Conservation (phyloP, 2,113 vertebrate species). For the Petromus typicus region DNA sequence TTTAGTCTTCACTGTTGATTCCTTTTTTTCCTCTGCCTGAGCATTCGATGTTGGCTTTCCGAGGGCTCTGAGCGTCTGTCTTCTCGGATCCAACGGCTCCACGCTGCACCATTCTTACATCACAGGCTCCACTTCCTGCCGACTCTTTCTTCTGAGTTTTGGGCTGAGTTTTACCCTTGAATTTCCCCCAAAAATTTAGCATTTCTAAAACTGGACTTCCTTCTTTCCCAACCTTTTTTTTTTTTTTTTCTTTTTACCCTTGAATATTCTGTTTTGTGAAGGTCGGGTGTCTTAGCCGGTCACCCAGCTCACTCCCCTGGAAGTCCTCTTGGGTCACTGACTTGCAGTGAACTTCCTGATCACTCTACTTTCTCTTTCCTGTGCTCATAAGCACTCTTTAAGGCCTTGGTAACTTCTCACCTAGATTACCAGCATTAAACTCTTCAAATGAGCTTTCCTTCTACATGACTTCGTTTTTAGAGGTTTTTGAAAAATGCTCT, state of each 20-base stretch:
- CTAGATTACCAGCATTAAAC: neutral
- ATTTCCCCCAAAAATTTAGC: constrained; percentile 9
- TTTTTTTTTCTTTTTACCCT: neutral
- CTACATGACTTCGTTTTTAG: neutral
- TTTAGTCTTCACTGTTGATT: neutral
- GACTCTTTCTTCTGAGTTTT: neutral
- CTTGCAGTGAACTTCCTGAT: neutral
- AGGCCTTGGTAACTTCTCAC: neutral
- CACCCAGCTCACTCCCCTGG: neutral
- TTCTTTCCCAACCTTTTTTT: neutral
- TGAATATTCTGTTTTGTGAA: neutral
- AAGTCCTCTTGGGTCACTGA: neutral
- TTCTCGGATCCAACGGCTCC: neutral
- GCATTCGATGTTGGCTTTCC: neutral
- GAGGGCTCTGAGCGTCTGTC: neutral
- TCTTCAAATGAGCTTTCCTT: neutral
- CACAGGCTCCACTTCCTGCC: neutral
- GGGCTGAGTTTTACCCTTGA: neutral
- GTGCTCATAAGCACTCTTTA: neutral
- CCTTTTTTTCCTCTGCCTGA: neutral
- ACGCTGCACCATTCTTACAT: neutral
- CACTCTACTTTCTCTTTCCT: neutral
- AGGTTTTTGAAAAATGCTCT: constrained; percentile 4
- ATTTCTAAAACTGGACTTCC: neutral
- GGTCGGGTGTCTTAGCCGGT: neutral